Conservation (phyloP, 1,140 invertebrate genomes). For the Conopomorpha cramerella region DNA sequence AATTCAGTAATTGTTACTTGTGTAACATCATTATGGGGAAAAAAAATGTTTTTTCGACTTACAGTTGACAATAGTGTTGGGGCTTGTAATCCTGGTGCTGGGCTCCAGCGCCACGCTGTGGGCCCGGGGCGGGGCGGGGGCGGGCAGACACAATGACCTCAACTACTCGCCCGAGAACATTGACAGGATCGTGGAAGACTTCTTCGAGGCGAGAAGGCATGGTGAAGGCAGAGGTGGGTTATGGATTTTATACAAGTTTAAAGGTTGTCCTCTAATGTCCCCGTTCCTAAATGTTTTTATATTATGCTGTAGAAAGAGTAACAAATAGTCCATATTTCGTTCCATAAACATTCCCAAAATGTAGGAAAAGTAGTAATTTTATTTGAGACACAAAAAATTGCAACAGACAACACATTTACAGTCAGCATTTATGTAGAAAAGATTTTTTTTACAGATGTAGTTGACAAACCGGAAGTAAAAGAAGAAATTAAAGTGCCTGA, state of each 20-base stretch:
- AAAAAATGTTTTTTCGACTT: too few species aligned
- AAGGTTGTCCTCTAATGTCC: background rate
- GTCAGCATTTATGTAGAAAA: too few species aligned
- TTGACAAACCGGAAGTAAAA: background rate
- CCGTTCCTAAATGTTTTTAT: background rate
- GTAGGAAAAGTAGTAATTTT: too few species aligned
- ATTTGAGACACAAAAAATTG: background rate
- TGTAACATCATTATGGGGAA: too few species aligned
- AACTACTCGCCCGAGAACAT: conserved; percentile 40
- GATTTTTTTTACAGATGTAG: background rate
- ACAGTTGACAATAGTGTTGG: conserved; percentile 74
- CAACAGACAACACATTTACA: too few species aligned
- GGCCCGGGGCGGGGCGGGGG: conserved; percentile 65
- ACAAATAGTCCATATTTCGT: background rate
- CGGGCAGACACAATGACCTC: conserved; percentile 32
- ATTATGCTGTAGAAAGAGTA: background rate
- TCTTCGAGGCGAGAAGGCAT: conserved; percentile 31
- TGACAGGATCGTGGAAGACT: conserved; percentile 48
- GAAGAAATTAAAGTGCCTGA: background rate
- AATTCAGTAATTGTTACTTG: too few species aligned
- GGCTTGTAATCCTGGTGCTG: conserved; percentile 79
- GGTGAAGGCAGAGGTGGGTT: conserved; percentile 6
- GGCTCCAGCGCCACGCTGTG: conserved; percentile 86
- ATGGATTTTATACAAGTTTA: background rate
- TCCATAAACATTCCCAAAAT: too few species aligned